A percentile compares a stretch with the other conserved stretches of the same genome.
Evolutionary conservation across 2,888 invertebrate species (phyloP).

Genomic region (Apamea epomidion): DNA sequence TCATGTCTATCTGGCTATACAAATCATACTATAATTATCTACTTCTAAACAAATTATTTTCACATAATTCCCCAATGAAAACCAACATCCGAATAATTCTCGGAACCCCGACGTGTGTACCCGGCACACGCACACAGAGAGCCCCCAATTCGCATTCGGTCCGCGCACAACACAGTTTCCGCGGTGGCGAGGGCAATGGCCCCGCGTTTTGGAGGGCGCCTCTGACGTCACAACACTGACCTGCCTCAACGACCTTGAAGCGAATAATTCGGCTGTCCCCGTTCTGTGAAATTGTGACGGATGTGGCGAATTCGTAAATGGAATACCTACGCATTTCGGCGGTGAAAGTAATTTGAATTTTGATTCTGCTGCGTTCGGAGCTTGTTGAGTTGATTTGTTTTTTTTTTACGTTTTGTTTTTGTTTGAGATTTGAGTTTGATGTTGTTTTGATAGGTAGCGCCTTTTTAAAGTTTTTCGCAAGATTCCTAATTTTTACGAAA

Average conservation of each 20-base stretch:
- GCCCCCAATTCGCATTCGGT: conserved; percentile 89
- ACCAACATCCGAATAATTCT: conserved; percentile 26
- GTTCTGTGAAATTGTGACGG: conserved; percentile 70
- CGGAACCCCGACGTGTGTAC: conserved; percentile 57
- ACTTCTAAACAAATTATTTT: conserved; percentile 30
- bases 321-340: conserved; percentile 44
- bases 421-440: conserved; percentile 1
- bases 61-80: not conserved
- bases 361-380: conserved; percentile 28
- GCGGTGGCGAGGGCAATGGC: conserved; percentile 86
- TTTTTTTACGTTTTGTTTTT: not conserved
- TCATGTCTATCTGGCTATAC: not conserved
- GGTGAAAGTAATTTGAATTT: conserved; percentile 61
- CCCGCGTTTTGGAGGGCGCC: conserved; percentile 88
- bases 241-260: conserved; percentile 88
- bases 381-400: conserved; percentile 2
- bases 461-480: not conserved
- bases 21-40: not conserved
- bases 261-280: conserved; percentile 79
- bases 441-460: not conserved
- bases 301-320: conserved; percentile 59
- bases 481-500: not conserved
- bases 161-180: conserved; percentile 89
- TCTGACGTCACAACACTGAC: conserved; percentile 88
- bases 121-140: conserved; percentile 81